phyloP scores from a whole-genome alignment of 2,797 vertebrate genomes.

The Remorina albescens region DNA sequence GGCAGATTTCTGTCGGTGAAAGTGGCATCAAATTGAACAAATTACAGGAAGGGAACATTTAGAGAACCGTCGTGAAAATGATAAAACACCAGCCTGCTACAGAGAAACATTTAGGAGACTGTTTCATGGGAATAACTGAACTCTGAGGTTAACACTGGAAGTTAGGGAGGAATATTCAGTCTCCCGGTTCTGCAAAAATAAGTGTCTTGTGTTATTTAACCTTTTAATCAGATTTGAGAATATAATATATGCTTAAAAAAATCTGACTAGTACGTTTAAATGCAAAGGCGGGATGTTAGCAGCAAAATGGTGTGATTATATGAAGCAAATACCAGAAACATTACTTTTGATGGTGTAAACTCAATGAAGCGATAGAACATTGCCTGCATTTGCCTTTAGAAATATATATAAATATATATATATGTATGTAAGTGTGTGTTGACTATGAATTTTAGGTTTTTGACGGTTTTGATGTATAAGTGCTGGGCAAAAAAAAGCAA shows the following conservation, averaged over 20 bases:
- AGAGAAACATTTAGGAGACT: background rate
- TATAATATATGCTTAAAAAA: background rate
- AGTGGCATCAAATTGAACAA: slow-evolving; percentile 33
- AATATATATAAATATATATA: too few species aligned
- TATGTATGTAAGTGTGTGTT: too few species aligned
- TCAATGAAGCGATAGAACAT: background rate
- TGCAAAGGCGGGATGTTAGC: background rate
- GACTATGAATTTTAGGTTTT: background rate
- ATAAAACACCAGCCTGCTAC: background rate
- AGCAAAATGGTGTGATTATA: background rate
- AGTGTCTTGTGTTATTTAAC: background rate
- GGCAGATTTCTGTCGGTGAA: slow-evolving; percentile 24
- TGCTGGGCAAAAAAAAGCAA: background rate
- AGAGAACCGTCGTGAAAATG: background rate
- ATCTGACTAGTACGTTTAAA: background rate
- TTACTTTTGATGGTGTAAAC: background rate
- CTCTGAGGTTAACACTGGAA: too few species aligned
- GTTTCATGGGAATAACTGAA: too few species aligned
- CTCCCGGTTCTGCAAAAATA: background rate
- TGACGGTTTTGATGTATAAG: background rate
- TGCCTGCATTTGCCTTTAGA: background rate
- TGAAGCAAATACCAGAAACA: background rate
- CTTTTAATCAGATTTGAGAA: background rate
- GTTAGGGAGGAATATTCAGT: background rate
- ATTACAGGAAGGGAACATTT: slow-evolving; percentile 29